Base-by-base conservation (phyloP, 2,888 invertebrate genomes). In the Scaptomyza caliginosa region DNA sequence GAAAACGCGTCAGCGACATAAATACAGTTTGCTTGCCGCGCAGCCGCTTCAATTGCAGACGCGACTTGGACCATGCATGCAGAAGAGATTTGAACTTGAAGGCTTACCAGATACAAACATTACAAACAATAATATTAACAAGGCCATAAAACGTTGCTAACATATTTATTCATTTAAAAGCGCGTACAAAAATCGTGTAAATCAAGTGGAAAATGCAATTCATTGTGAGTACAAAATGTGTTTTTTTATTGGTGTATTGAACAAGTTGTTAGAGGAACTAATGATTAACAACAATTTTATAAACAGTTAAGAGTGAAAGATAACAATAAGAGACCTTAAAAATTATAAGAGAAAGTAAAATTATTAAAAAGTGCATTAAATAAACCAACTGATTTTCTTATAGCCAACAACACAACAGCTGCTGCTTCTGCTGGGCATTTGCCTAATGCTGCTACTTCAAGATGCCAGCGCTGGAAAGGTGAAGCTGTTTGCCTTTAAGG, bases 401-500 rank as follows among this genome's bases (percentile, higher is more conserved):
- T 16, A 71, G 63, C 0, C 39, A 39, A 43, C 24, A n/a, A n/a
- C 36, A n/a, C 38, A 58, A 13, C 11, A 26, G 3, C 10, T 67
- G 4, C 1, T 70, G 0, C 54, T 81, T 0, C 8, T 82, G 17
- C 45, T 86, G n/a, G 63, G 57, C 13, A 21, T 86, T 26, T 70
- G 59, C 10, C 17, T 78, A 11, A 4, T 64, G 1, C 21, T 64
- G 1, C 30, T 71, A 8, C 38, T 88, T 0, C 67, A 62, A 19
- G 21, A 40, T 3, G 36, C 16, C 4, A 43, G 58, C 4, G 88
- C 75, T 8, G 89, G 88, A 1, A 89, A 89, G 67, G 11, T 89
- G 0, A 89, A 89, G 34, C 55, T 89, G 2, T 38, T 90, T 5
- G 89, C 81, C 10, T 75, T 85, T 13, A 90, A 89, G 19, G 76